A percentile compares a stretch with the other conserved stretches of the same genome.
Conservation (phyloP, 2,888 invertebrate genomes). For the Ommatoiulus sabulosus region DNA sequence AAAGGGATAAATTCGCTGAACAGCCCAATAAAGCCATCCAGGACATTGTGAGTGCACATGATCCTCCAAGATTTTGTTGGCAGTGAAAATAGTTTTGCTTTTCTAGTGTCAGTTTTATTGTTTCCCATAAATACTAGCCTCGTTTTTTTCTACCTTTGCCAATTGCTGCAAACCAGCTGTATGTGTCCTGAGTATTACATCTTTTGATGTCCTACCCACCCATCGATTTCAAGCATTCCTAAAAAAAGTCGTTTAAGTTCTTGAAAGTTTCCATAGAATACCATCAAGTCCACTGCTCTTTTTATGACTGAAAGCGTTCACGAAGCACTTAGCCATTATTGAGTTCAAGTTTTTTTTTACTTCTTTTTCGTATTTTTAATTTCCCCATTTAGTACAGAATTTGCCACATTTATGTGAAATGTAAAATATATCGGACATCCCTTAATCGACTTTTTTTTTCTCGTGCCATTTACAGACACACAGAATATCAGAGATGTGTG, state of each 20-base stretch:
- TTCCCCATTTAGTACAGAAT: not conserved
- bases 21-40: slow-evolving; percentile 79
- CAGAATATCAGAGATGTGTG: slow-evolving; percentile 81
- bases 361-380: not conserved
- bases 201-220: not conserved
- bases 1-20: slow-evolving; percentile 89
- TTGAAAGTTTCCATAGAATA: not conserved
- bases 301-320: not conserved
- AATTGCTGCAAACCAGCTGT: not conserved
- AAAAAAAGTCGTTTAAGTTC: not conserved
- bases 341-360: too few species aligned
- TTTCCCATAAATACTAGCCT: not conserved
- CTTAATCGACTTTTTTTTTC: not conserved
- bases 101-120: not conserved
- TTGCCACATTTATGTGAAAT: not conserved
- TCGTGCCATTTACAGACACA: slow-evolving; percentile 74
- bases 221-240: too few species aligned
- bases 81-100: not conserved
- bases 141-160: not conserved
- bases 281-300: not conserved
- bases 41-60: slow-evolving; percentile 64
- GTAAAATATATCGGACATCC: not conserved
- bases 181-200: too few species aligned
- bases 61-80: not conserved
- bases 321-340: too few species aligned